Evolutionary conservation across 1,140 invertebrate genomes (phyloP).

Genomic region (Ceratina australensis): DNA sequence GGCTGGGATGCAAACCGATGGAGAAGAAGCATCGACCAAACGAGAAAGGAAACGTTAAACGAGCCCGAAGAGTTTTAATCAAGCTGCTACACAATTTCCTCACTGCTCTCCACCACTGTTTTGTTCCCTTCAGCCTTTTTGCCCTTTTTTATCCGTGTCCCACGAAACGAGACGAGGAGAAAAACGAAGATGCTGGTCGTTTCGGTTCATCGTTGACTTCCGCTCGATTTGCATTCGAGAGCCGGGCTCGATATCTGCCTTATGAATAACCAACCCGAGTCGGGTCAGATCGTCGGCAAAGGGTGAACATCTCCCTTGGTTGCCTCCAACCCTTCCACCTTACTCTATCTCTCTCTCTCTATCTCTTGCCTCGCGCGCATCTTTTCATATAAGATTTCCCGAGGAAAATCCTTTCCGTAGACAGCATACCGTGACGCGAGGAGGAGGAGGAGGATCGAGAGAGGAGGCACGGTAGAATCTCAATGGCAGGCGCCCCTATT

Average conservation of each 20-base stretch:
- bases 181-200: conserved; percentile 34
- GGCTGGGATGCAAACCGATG: background rate
- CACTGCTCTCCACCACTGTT: background rate
- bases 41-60: conserved; percentile 36
- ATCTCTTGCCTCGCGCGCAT: background rate
- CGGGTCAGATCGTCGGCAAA: conserved; percentile 37
- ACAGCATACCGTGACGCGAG: background rate
- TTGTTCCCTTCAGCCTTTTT: background rate
- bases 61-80: conserved; percentile 51
- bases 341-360: too few relatives aligned
- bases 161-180: conserved; percentile 15
- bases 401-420: conserved; percentile 44
- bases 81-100: conserved; percentile 36
- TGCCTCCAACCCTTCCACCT: background rate
- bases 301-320: conserved; percentile 22
- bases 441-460: background rate
- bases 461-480: conserved; percentile 24
- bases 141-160: too few relatives aligned
- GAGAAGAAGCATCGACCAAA: background rate
- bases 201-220: conserved; percentile 57
- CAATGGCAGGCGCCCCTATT: conserved; percentile 36
- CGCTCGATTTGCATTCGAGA: conserved; percentile 62
- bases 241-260: conserved; percentile 51
- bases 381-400: conserved; percentile 51
- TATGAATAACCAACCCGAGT: conserved; percentile 55